These are phyloP conservation scores for Amblyopsis rosae DNA, from an alignment of 2,113 vertebrate species.

Conservation along the genomic window DNA sequence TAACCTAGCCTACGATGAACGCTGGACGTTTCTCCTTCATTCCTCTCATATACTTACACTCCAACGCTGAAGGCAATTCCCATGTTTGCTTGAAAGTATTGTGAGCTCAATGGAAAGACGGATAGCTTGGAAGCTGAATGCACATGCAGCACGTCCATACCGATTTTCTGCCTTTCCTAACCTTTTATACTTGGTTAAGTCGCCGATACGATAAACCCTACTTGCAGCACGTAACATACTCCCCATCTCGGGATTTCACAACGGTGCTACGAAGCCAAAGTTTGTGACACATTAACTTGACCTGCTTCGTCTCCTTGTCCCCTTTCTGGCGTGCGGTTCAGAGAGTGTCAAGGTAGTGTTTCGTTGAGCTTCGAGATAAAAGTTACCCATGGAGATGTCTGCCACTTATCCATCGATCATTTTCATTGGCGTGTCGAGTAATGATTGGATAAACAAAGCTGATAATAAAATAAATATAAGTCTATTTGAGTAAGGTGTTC, in stretches of 20 bases:
- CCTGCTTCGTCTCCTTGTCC: conserved; percentile 21
- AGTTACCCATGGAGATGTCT: conserved; percentile 13
- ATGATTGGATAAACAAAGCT: not conserved
- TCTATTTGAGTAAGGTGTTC: no score
- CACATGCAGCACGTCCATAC: conserved; percentile 37
- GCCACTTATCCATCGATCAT: not conserved
- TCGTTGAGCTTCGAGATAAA: conserved; percentile 5
- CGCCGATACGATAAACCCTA: conserved; percentile 57
- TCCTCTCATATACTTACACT: conserved; percentile 75
- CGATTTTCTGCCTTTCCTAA: conserved; percentile 17
- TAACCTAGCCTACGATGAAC: no score
- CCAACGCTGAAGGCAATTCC: conserved; percentile 77
- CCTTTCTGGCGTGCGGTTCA: conserved; percentile 35
- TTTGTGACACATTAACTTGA: conserved; percentile 69
- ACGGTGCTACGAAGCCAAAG: conserved; percentile 43
- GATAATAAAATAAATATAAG: not conserved
- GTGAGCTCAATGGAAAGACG: conserved; percentile 4
- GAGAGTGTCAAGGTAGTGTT: conserved; percentile 43
- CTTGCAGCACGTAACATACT: conserved; percentile 31
- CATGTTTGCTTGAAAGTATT: conserved; percentile 59
- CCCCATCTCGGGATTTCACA: conserved; percentile 50
- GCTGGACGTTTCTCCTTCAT: not conserved
- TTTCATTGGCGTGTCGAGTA: not conserved
- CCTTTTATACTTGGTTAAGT: conserved; percentile 58
- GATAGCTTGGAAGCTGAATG: conserved; percentile 23